These are phyloP conservation scores for Chiridota heheva DNA, from an alignment of 35 echinoderm and acorn worm species.

Conservation along the genomic window DNA sequence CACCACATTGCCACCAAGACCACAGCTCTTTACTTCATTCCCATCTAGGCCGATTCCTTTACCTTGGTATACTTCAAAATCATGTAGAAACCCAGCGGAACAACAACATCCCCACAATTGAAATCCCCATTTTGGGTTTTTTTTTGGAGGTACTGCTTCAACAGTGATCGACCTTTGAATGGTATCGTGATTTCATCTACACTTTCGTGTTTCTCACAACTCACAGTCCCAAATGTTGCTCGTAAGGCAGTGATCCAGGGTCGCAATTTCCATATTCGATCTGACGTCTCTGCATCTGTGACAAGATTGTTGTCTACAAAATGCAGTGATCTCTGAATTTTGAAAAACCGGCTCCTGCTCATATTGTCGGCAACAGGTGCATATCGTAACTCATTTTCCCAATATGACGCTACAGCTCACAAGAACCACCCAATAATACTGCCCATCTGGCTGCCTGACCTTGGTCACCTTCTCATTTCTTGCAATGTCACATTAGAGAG, in stretches of 20 bases:
- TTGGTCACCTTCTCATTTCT: too few relatives aligned
- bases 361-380: not conserved
- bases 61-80: slow-evolving; percentile 10
- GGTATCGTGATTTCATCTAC: too few relatives aligned
- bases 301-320: not conserved
- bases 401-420: not conserved
- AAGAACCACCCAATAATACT: too few relatives aligned
- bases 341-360: slow-evolving; percentile 1
- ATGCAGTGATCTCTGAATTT: not conserved
- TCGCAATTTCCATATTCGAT: not conserved
- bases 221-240: not conserved
- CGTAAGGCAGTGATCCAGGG: slow-evolving; percentile 16
- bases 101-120: slow-evolving; percentile 6
- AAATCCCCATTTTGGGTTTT: not conserved
- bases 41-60: not conserved
- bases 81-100: not conserved
- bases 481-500: too few relatives aligned
- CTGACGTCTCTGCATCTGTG: not conserved
- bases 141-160: slow-evolving; percentile 18
- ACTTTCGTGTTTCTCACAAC: not conserved
- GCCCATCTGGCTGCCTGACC: too few relatives aligned
- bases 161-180: slow-evolving; percentile 20
- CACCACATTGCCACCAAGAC: not conserved
- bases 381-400: slow-evolving; percentile 19
- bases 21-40: not conserved